Evolutionary conservation across 1,140 invertebrate genomes (phyloP), one percentile per base, ranked within the genome.

Genomic region (Camponotus vicinus): DNA sequence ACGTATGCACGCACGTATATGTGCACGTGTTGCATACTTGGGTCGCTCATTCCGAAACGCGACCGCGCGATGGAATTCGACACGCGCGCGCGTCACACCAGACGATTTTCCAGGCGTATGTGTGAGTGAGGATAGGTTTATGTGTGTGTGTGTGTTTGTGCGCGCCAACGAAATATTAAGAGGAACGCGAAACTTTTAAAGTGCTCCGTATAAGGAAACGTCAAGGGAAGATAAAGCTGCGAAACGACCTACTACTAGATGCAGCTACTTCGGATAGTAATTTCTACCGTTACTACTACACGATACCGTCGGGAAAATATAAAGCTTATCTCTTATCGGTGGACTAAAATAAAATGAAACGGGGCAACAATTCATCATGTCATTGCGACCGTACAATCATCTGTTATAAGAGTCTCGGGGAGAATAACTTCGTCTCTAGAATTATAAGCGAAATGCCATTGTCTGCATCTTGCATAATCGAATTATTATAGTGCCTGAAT

Each of bases 171-270:
- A 78, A 78, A 78, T 66, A 80, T 70, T 70, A 83, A 75, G 49
- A 45, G 69, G 61, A 83, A 75, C 21, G 40, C n/a, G 69, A 83
- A 83, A 83, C 69, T 83, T 75, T 27, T n/a, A 73, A 82, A 73
- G 67, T 73, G 67, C 32, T 45, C 32, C 21, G 52, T 45, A 63
- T 34, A 63, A 80, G 78, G 32, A 57, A 70, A 80, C 66, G 57
- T 57, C 78, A 71, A 27, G 66, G 9, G 32, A 71, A 57, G 67
- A 82, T 82, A 82, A 82, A 82, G 49, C 71, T 82, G 67, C 66
- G 32, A 55, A 71, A 82, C 40, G 67, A 73, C 67, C 52, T 71
- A 71, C 67, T 52, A 52, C 15, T 52, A 73, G 71, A 57, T 45
- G 67, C 79, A 61, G 40, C 52, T 59, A 82, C 52, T 82, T 57